Evolutionary conservation across 2,888 invertebrate species (phyloP).

Genomic region (Philonicus albiceps): DNA sequence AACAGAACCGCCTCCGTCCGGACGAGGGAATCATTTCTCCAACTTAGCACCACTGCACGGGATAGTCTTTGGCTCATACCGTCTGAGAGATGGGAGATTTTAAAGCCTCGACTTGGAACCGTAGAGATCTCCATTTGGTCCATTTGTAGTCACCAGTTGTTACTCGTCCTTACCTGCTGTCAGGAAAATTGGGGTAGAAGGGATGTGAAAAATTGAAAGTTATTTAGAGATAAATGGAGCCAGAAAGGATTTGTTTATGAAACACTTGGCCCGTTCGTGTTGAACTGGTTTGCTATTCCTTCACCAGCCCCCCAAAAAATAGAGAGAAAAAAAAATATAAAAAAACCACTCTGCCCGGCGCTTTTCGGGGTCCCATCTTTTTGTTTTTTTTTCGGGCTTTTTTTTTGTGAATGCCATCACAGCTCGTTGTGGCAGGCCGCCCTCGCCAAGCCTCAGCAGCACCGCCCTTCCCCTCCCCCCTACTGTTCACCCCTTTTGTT

Average conservation of each 20-base stretch:
- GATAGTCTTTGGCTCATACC: background rate
- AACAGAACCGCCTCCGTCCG: background rate
- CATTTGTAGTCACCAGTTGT: slow-evolving; percentile 33
- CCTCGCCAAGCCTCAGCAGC: background rate
- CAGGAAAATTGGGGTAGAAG: slow-evolving; percentile 23
- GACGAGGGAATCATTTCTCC: background rate
- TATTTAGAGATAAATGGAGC: slow-evolving; percentile 47
- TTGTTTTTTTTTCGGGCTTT: slow-evolving; percentile 14
- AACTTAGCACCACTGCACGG: background rate
- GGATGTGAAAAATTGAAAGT: slow-evolving; percentile 46
- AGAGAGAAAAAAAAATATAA: background rate
- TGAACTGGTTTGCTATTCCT: background rate
- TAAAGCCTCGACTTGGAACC: background rate
- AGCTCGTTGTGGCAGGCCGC: background rate
- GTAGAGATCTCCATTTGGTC: background rate
- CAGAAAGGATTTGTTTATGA: slow-evolving; percentile 46
- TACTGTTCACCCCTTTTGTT: background rate
- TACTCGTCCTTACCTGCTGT: slow-evolving; percentile 2
- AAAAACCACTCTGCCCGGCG: background rate
- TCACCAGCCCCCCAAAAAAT: background rate
- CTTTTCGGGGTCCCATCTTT: background rate
- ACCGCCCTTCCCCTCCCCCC: too few species aligned
- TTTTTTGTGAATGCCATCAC: slow-evolving; percentile 8
- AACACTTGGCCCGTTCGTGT: slow-evolving; percentile 44
- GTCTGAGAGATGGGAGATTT: background rate